These are phyloP conservation scores for Leptoteleia sp. DNA, from an alignment of 1,140 invertebrate genomes.

Conservation along the genomic window DNA sequence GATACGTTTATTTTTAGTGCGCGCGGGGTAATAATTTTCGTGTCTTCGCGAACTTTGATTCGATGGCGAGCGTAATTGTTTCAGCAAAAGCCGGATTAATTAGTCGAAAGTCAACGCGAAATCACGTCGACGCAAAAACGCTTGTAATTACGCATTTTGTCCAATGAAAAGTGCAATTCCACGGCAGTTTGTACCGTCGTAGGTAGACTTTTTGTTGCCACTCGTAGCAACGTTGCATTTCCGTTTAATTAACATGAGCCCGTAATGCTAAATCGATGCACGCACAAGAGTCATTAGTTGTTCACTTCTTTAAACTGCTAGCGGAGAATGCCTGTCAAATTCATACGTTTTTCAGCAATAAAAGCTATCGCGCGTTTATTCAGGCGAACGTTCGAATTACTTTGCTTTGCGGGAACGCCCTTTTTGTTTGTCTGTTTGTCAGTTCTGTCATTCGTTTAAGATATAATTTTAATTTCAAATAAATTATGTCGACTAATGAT, in stretches of 20 bases:
- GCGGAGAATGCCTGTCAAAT: slow-evolving; percentile 6
- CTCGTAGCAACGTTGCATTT: slow-evolving; percentile 29
- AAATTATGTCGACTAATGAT: too few relatives aligned
- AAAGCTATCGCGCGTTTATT: too few relatives aligned
- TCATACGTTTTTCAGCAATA: too few relatives aligned
- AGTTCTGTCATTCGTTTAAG: too few relatives aligned
- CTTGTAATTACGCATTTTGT: slow-evolving; percentile 42
- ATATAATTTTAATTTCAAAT: too few relatives aligned
- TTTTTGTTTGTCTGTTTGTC: too few relatives aligned
- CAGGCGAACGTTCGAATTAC: too few relatives aligned
- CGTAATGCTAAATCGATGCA: slow-evolving; percentile 37
- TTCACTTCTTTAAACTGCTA: slow-evolving; percentile 16
- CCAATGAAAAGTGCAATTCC: slow-evolving; percentile 40
- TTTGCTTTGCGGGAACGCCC: too few relatives aligned
- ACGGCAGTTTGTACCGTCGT: slow-evolving; percentile 9
- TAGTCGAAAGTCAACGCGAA: slow-evolving; percentile 33
- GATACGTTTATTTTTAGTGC: too few relatives aligned
- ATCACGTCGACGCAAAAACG: slow-evolving; percentile 25
- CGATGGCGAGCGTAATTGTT: too few relatives aligned
- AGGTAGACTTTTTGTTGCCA: slow-evolving; percentile 38
- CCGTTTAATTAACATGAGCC: slow-evolving; percentile 53
- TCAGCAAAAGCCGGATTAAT: slow-evolving; percentile 32
- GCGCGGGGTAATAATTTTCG: too few relatives aligned
- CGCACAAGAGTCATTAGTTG: slow-evolving; percentile 21
- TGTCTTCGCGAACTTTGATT: too few relatives aligned